Evolutionary conservation across 2,113 vertebrate genomes (phyloP).

Genomic region (Turnix velox): DNA sequence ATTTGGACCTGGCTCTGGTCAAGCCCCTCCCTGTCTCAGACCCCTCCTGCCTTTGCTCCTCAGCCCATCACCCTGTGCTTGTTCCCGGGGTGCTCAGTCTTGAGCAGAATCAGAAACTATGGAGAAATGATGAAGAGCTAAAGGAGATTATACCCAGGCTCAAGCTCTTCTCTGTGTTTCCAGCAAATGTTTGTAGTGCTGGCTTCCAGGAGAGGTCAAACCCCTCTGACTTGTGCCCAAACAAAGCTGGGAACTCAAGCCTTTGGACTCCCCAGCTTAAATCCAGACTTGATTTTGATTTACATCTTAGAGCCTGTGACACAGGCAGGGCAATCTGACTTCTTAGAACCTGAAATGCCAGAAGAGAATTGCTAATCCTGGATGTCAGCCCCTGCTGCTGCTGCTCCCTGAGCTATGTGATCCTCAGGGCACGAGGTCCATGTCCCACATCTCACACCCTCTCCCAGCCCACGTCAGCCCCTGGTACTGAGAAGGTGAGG

Average conservation of each 20-base stretch:
- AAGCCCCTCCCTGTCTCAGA: background rate
- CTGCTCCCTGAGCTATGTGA: background rate
- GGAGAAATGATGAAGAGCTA: background rate
- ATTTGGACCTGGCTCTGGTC: background rate
- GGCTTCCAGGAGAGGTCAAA: background rate
- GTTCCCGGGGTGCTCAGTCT: background rate
- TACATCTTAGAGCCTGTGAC: background rate
- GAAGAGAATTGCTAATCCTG: accelerated
- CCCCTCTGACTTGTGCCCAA: background rate
- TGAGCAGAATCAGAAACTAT: background rate
- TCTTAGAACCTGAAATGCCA: background rate
- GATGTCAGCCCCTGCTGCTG: background rate
- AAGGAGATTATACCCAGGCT: background rate
- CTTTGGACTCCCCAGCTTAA: background rate
- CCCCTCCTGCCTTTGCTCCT: background rate
- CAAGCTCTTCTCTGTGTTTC: background rate
- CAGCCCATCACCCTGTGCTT: accelerated
- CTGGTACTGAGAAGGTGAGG: background rate
- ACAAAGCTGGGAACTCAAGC: background rate
- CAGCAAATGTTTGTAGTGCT: background rate
- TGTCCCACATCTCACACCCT: accelerated
- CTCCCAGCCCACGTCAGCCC: too few species aligned
- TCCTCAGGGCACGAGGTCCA: background rate
- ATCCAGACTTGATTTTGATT: background rate
- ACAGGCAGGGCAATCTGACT: background rate